Evolutionary conservation across 2,113 vertebrate genomes (phyloP), one percentile per base, ranked within the genome.

Genomic region (Cacatua alba): DNA sequence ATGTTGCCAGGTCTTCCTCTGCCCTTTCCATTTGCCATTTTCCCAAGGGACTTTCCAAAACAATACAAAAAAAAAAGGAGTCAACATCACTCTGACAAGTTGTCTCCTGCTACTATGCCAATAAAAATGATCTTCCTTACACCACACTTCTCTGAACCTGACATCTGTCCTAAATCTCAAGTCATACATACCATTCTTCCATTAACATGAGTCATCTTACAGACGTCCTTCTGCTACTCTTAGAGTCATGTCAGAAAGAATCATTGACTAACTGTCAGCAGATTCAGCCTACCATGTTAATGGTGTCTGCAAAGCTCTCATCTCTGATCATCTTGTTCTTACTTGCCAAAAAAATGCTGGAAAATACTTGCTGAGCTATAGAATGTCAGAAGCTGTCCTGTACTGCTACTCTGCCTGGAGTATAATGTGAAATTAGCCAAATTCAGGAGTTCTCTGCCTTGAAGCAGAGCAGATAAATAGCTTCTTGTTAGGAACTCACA

Each of bases 181-280:
- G 63, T 65, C 87, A 89, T 72, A 93, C 82, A 75, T 94, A 81
- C 94, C 67, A 79, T 88, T 92, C 84, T 97, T 79, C 96, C 90
- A 96, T 89, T 95, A 92, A 97, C 72, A 80, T 94, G 91, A 96
- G 52, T 87, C 89, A 92, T 85, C 94, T 92, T 53, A 94, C 82
- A 91, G 69, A 92, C 7, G 15, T 83, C 82, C 94, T 96, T 94
- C 90, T 91, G 88, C 76, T 92, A 60, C 68, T 92, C 92, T 92
- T 86, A 74, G 53, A 95, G 70, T 46, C 88, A 41, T 51, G 79
- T 92, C 95, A 91, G 79, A 91, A 96, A 84, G 85, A 97, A 97
- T 97, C 97, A 97, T 95, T 95, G 96, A 97, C 96, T 97, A 97
- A 94, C 49, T 94, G 96, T 97, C 96, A 96, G 82, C 83, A 94